Evolutionary conservation across 2,888 invertebrate species (phyloP).

Genomic region (Sinhomidia bicolor): DNA sequence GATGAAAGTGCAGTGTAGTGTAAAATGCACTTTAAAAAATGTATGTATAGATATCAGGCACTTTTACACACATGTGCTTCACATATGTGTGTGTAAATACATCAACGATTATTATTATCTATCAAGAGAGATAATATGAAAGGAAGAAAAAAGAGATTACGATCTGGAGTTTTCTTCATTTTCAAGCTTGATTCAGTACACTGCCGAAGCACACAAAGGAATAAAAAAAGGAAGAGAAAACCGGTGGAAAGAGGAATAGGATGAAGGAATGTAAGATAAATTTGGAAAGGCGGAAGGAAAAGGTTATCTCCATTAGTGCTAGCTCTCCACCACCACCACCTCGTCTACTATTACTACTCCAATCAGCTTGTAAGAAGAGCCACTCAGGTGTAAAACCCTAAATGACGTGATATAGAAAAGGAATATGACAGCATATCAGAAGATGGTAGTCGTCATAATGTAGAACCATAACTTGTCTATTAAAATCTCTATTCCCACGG

Average conservation of each 20-base stretch:
- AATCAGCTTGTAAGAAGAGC: constrained; percentile 48
- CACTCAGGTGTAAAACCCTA: constrained; percentile 63
- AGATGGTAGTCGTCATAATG: constrained; percentile 1
- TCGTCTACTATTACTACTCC: background rate
- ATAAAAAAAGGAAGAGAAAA: background rate
- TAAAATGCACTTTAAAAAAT: constrained; percentile 15
- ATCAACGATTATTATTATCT: background rate
- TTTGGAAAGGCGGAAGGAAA: constrained; percentile 58
- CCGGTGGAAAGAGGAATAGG: background rate
- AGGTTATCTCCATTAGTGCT: constrained; percentile 56
- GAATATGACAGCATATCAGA: constrained; percentile 21
- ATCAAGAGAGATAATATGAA: background rate
- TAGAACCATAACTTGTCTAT: background rate
- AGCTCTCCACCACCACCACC: background rate
- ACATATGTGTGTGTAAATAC: background rate
- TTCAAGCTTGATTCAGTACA: background rate
- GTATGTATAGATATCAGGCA: too few relatives aligned
- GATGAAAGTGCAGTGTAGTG: background rate
- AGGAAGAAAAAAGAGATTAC: constrained; percentile 5
- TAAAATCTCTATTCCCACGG: constrained; percentile 51
- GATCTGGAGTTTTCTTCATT: constrained; percentile 15
- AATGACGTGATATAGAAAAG: constrained; percentile 45
- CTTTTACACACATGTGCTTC: background rate
- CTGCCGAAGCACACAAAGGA: too few relatives aligned
- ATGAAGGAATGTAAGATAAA: constrained; percentile 41